Evolutionary conservation across 1,140 invertebrate species (phyloP).

Genomic region (Saccostrea echinata): DNA sequence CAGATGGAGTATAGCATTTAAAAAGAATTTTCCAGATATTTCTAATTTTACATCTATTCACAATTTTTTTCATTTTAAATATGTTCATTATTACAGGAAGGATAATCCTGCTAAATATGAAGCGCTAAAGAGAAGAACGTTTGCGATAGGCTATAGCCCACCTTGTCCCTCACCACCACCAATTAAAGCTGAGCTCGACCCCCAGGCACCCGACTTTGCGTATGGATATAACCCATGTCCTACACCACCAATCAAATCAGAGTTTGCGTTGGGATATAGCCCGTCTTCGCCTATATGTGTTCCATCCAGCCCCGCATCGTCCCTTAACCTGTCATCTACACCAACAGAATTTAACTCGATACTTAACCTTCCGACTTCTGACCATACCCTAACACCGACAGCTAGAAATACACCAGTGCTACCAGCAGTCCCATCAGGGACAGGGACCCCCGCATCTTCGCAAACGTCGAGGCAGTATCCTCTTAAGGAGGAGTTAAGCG

Average conservation of each 20-base stretch:
- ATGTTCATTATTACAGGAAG: too few relatives aligned
- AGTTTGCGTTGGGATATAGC: neutral
- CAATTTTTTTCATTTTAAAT: neutral
- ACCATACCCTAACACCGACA: too few relatives aligned
- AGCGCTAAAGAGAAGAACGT: neutral
- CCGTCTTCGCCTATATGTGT: neutral
- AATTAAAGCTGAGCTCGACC: too few relatives aligned
- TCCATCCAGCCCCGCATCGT: neutral
- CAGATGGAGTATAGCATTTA: too few relatives aligned
- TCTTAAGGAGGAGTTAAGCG: too few relatives aligned
- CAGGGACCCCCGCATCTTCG: neutral
- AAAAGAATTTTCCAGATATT: neutral
- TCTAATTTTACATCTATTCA: neutral
- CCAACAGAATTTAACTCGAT: neutral
- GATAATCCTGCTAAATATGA: neutral
- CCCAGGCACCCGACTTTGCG: too few relatives aligned
- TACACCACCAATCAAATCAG: too few relatives aligned
- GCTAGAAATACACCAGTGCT: too few relatives aligned
- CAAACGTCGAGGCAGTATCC: neutral
- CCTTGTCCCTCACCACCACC: too few relatives aligned
- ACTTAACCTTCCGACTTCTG: neutral
- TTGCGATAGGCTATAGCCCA: too few relatives aligned
- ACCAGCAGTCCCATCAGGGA: neutral
- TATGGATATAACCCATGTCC: too few relatives aligned
- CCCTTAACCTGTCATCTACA: neutral